These are phyloP conservation scores for Phoenicopterus ruber DNA, from an alignment of 2,113 vertebrate genomes.

Conservation along the genomic window DNA sequence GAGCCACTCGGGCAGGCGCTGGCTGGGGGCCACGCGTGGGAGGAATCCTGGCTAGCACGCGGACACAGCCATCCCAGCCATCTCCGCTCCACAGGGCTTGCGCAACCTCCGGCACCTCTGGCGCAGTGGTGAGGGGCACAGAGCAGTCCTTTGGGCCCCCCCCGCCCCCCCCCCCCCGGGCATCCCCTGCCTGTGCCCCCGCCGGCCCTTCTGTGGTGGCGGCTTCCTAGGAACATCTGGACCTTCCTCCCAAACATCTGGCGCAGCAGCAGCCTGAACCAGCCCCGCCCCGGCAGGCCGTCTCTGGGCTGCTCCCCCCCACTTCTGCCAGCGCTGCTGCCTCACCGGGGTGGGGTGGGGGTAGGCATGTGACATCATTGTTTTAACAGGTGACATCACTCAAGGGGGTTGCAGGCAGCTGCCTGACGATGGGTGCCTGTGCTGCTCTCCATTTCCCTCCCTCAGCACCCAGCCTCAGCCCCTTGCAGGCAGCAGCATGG, in stretches of 20 bases:
- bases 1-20: rapidly evolving
- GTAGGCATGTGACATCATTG: background rate
- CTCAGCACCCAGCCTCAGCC: background rate
- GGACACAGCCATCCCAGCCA: background rate
- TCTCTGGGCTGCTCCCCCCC: background rate
- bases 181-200: background rate
- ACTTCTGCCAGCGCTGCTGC: background rate
- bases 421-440: background rate
- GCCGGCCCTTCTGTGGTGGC: background rate
- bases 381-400: background rate
- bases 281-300: rapidly evolving
- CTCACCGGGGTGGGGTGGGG: background rate
- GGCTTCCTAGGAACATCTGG: background rate
- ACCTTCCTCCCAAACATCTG: background rate
- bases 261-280: background rate
- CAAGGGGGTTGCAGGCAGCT: background rate
- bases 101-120: background rate
- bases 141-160: background rate
- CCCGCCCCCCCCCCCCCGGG: too few species aligned
- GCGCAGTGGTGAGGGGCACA: background rate
- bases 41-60: background rate
- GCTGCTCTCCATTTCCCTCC: background rate
- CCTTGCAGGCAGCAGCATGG: background rate
- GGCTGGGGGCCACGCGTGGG: background rate
- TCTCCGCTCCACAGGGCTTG: rapidly evolving